Conservation (phyloP, 2,888 invertebrate species). For the Notocelia uddmanniana region DNA sequence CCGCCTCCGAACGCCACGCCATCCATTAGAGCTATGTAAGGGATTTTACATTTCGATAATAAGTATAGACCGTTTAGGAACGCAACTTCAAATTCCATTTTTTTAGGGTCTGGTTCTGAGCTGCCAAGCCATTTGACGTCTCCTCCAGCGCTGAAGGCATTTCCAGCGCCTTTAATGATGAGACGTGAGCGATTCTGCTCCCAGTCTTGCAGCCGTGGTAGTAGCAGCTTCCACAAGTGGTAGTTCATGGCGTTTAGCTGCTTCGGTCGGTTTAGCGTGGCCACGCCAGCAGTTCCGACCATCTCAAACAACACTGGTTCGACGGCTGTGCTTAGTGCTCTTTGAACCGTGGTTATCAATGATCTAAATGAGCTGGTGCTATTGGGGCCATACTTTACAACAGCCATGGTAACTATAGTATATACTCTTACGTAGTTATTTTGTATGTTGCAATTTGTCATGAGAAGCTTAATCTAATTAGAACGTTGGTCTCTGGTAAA, state of each 20-base stretch:
- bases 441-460: no score
- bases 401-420: no score
- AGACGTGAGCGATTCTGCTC: conserved; percentile 86
- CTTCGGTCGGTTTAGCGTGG: conserved; percentile 88
- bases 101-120: conserved; percentile 77
- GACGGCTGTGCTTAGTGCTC: no score
- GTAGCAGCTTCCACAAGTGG: conserved; percentile 89
- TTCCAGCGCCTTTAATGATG: conserved; percentile 90
- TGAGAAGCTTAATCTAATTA: no score
- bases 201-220: conserved; percentile 88
- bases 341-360: no score
- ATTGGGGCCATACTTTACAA: no score
- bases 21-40: conserved; percentile 94
- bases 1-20: conserved; percentile 98
- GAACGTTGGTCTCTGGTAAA: no score
- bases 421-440: no score
- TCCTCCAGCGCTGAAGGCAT: conserved; percentile 97
- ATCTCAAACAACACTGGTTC: conserved; percentile 55
- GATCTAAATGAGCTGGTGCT: no score
- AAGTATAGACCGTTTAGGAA: conserved; percentile 87
- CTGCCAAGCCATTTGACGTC: conserved; percentile 90
- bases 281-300: conserved; percentile 81
- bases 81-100: conserved; percentile 88
- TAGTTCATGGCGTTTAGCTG: conserved; percentile 89
- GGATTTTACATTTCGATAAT: conserved; percentile 88